phyloP scores from a whole-genome alignment of 2,797 vertebrate species.

The Poeciliopsis paucimaculata region DNA sequence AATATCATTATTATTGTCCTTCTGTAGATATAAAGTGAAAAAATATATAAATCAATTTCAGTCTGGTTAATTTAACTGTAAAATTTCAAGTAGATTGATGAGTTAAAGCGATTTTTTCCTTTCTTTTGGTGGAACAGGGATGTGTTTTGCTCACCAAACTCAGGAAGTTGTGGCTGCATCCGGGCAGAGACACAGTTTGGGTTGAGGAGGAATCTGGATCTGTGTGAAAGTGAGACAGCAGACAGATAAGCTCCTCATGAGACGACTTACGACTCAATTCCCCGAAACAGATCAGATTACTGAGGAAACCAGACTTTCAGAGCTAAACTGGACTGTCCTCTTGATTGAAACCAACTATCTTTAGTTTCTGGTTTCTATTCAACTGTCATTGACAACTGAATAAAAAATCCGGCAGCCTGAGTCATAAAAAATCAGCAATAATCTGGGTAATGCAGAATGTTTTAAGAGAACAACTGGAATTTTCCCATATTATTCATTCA shows the following conservation, averaged over 20 bases:
- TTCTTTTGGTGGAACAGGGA: not conserved
- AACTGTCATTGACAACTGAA: too few relatives aligned
- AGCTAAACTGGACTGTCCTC: constrained; percentile 1
- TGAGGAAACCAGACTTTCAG: constrained; percentile 10
- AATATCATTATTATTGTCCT: not conserved
- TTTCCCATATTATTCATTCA: too few relatives aligned
- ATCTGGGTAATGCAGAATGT: not conserved
- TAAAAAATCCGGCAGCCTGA: too few relatives aligned
- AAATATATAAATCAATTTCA: not conserved
- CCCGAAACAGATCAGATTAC: constrained; percentile 28
- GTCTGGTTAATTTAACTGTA: not conserved
- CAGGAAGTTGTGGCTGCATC: constrained; percentile 85
- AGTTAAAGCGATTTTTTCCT: not conserved
- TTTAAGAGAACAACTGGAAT: not conserved
- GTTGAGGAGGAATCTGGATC: constrained; percentile 82
- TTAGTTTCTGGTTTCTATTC: too few relatives aligned
- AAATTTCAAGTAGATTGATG: not conserved
- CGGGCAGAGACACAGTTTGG: constrained; percentile 89
- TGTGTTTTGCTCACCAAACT: constrained; percentile 82
- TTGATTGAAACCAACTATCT: not conserved
- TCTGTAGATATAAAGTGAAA: not conserved
- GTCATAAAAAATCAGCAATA: not conserved
- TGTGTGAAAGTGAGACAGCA: constrained; percentile 58
- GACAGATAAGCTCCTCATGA: constrained; percentile 33
- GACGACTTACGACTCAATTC: constrained; percentile 12